A percentile compares a stretch with the other conserved stretches of the same genome.
phyloP scores from a whole-genome alignment of 2,888 invertebrate species.

The Acholoe squamosa region DNA sequence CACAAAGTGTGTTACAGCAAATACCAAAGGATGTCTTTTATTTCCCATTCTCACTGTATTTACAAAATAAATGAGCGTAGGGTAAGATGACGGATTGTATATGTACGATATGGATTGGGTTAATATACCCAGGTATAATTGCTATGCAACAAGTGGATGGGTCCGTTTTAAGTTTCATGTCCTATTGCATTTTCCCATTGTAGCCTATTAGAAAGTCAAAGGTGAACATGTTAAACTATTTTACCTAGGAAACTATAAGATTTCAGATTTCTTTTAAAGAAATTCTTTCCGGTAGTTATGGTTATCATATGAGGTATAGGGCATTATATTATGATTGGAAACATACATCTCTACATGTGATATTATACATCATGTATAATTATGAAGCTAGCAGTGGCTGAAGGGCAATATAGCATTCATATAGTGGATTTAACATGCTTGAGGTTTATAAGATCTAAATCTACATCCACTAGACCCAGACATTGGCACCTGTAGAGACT shows the following conservation, averaged over 20 bases:
- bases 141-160: constrained; percentile 37
- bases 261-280: no score
- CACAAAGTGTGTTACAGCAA: constrained; percentile 59
- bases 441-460: no score
- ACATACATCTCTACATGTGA: no score
- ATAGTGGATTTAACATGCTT: not conserved
- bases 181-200: not conserved
- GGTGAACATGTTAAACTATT: not conserved
- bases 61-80: constrained; percentile 22
- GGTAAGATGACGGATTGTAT: constrained; percentile 29
- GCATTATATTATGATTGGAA: no score
- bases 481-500: no score
- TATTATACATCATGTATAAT: no score
- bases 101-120: not conserved
- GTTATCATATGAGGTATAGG: no score
- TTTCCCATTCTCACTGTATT: constrained; percentile 41
- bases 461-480: no score
- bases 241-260: not conserved
- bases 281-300: no score
- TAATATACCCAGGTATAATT: not conserved
- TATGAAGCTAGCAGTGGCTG: no score
- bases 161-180: not conserved
- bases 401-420: not conserved
- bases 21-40: constrained; percentile 56
- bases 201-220: not conserved